Base-by-base conservation (phyloP, 2,888 invertebrate genomes). In the Cataglyphis rosenhaueri region DNA sequence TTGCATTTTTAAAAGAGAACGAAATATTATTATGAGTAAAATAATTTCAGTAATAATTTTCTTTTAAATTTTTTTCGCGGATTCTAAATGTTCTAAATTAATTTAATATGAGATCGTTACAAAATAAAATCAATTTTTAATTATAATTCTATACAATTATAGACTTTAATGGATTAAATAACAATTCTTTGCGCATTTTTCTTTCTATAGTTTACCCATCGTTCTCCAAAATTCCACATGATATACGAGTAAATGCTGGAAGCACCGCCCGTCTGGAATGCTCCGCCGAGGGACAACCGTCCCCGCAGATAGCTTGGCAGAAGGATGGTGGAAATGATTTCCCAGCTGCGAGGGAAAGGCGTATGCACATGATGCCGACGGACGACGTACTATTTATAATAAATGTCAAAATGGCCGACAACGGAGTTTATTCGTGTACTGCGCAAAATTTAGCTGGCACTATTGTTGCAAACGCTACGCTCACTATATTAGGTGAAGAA, bases 321-420 rank as follows among this genome's bases (percentile, higher is more conserved):
- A 98, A 98, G 95, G 98, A 98, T 95, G 98, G 98, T n/a, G 98
- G 97, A 0, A 97, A 97, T 92, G 97, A 98, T 92, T 99, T 99
- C 94, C 99, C 99, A 9, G 99, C 99, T 6, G 99, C 99, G 10
- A 96, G 97, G 89, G 99, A 99, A 94, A 96, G 99, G 64, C 96
- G 99, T 55, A 97, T 99, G 97, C 97, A 98, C 95, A 98, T 99
- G 66, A 97, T 98, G 96, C 97, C 98, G 0, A 96, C 97, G 44
- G 99, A 99, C 93, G 98, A 98, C 94, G 97, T 97, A 1, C 98
- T 99, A 94, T 98, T 98, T 93, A 99, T 99, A 90, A 96, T 98
- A n/a, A 97, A 98, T 95, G 98, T 98, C 32, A 98, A 98, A 94
- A 96, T 97, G 0, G 96, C 96, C 52, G 99, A 99, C 93, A 97